These are phyloP conservation scores for Brachionichthys hirsutus DNA, from an alignment of 2,113 vertebrate species.

Conservation along the genomic window DNA sequence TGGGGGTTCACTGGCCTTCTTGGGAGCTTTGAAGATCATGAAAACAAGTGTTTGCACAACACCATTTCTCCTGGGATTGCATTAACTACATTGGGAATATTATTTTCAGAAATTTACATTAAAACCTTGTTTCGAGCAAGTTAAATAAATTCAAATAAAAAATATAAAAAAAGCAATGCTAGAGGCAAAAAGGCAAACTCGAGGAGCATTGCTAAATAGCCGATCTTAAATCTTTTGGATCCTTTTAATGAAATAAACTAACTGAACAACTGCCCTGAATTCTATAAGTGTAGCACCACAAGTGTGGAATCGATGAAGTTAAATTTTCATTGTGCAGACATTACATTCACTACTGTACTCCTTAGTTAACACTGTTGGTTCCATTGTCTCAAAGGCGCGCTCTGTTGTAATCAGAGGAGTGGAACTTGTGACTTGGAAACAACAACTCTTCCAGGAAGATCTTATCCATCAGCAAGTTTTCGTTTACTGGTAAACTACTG, in stretches of 20 bases:
- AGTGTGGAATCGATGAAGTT: too few relatives aligned
- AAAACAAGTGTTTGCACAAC: constrained; percentile 49
- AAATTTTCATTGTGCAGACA: constrained; percentile 16
- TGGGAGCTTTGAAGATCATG: constrained; percentile 53
- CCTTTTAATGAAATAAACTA: neutral
- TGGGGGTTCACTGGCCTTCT: constrained; percentile 24
- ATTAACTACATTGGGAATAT: constrained; percentile 38
- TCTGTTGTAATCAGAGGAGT: constrained; percentile 15
- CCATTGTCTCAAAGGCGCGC: neutral
- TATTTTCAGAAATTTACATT: constrained; percentile 46
- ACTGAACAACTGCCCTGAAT: neutral
- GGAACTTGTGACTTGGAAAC: constrained; percentile 13
- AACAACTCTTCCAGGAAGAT: too few relatives aligned
- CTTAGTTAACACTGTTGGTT: constrained; percentile 1
- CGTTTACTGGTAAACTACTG: too few relatives aligned
- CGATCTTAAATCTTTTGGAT: constrained; percentile 1
- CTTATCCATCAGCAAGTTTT: too few relatives aligned
- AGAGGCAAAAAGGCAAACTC: constrained; percentile 16
- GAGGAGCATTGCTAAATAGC: constrained; percentile 26
- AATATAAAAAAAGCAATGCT: constrained; percentile 13
- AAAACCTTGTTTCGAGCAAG: constrained; percentile 38
- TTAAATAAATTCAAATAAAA: constrained; percentile 36
- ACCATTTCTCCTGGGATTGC: constrained; percentile 36
- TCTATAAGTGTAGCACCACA: too few relatives aligned
- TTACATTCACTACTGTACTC: constrained; percentile 9